phyloP scores from a whole-genome alignment of 2,888 invertebrate genomes.

The Aphidius colemani region DNA sequence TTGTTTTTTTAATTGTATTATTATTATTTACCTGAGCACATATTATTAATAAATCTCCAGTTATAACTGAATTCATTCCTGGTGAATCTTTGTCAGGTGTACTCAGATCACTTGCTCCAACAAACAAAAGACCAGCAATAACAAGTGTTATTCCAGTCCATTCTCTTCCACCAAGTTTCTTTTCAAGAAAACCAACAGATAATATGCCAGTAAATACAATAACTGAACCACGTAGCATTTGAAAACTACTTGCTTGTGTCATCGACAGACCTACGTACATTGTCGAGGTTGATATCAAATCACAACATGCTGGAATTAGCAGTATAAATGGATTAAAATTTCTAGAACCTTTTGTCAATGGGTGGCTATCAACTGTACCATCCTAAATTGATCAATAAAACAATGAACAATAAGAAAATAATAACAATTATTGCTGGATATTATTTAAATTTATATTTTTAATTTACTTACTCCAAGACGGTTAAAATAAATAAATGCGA shows the following conservation, averaged over 20 bases:
- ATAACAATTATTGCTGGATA: neutral
- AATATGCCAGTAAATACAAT: constrained; percentile 88
- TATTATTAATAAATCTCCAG: constrained; percentile 78
- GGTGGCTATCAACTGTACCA: constrained; percentile 58
- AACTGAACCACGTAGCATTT: constrained; percentile 91
- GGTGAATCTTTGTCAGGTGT: constrained; percentile 47
- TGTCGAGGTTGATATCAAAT: constrained; percentile 84
- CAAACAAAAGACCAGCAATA: constrained; percentile 72
- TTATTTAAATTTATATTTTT: neutral
- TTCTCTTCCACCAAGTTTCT: constrained; percentile 68
- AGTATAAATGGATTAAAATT: constrained; percentile 81
- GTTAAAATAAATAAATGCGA: constrained; percentile 63
- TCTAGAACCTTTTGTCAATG: constrained; percentile 73
- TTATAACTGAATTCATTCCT: constrained; percentile 75
- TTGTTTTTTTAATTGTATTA: constrained; percentile 7
- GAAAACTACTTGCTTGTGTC: constrained; percentile 93
- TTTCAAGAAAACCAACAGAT: constrained; percentile 79
- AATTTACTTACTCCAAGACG: constrained; percentile 3
- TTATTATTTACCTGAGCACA: constrained; percentile 64
- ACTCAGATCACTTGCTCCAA: constrained; percentile 76
- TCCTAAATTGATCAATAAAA: constrained; percentile 41
- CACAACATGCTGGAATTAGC: constrained; percentile 85
- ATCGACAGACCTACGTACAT: constrained; percentile 91
- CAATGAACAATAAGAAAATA: constrained; percentile 10
- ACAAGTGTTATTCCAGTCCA: constrained; percentile 80